Percentiles rank a stretch among this genome's conserved stretches.
Conservation (phyloP, 2,113 vertebrate genomes). For the Cheirogaleus medius region DNA sequence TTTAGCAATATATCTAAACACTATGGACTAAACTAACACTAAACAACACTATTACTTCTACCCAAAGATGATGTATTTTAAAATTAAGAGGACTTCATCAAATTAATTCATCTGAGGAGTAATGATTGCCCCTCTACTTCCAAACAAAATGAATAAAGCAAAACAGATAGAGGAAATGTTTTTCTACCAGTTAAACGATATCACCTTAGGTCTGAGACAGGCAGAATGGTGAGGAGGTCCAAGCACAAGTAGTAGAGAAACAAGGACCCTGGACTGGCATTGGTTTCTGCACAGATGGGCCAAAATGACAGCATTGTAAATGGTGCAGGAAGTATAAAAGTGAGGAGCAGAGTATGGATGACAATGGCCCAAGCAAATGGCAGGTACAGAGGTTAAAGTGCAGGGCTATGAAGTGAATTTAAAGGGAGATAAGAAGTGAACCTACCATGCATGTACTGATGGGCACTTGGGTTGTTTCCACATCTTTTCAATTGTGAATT, state of each 20-base stretch:
- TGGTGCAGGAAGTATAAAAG: background rate
- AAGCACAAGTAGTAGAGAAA: background rate
- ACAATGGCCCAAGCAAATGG: background rate
- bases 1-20: background rate
- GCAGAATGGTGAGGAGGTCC: background rate
- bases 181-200: background rate
- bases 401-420: background rate
- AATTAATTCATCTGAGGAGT: background rate
- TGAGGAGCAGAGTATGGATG: background rate
- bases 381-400: background rate
- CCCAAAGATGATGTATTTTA: background rate
- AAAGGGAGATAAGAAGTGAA: background rate
- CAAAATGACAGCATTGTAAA: background rate
- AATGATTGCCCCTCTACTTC: background rate
- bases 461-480: too few relatives aligned
- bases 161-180: background rate
- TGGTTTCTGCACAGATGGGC: background rate
- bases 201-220: background rate
- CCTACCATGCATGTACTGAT: background rate
- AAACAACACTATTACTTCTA: background rate
- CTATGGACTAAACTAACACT: background rate
- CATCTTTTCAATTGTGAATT: too few relatives aligned
- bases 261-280: background rate
- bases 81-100: background rate
- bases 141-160: background rate